These are phyloP conservation scores for Dryobates pubescens DNA, from an alignment of 2,797 vertebrate genomes.

Conservation along the genomic window DNA sequence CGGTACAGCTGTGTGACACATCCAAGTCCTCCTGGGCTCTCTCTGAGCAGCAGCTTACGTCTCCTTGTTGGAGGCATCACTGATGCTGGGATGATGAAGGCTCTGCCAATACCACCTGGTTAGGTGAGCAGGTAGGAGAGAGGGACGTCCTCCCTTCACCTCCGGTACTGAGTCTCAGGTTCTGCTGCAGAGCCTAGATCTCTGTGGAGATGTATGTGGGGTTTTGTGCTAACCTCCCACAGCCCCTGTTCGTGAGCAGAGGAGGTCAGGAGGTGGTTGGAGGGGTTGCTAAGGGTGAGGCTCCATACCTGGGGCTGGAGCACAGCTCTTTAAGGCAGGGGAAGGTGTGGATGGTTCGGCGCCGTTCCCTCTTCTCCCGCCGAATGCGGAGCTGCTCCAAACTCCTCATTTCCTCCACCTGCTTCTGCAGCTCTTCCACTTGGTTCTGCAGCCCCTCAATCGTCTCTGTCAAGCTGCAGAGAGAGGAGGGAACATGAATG, in stretches of 20 bases:
- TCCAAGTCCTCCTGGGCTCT: not conserved
- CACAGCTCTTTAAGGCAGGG: constrained; percentile 95
- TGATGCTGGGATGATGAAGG: not conserved
- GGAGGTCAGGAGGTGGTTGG: not conserved
- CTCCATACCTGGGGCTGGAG: constrained; percentile 84
- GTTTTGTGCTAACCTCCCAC: not conserved
- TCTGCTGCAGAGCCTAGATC: not conserved
- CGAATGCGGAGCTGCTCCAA: constrained; percentile 90
- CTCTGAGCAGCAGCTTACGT: not conserved
- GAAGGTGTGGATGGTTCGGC: constrained; percentile 94
- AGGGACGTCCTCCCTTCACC: not conserved
- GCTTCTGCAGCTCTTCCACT: constrained; percentile 90
- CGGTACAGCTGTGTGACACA: not conserved
- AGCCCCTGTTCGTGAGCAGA: not conserved
- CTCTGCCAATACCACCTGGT: not conserved
- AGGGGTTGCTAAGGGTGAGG: not conserved
- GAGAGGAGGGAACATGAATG: not conserved
- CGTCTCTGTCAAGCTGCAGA: constrained; percentile 88
- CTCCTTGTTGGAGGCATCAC: not conserved
- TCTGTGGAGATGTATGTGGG: not conserved
- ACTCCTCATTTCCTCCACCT: constrained; percentile 90
- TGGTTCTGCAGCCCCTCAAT: constrained; percentile 91
- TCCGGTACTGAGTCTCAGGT: not conserved
- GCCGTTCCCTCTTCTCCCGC: constrained; percentile 90
- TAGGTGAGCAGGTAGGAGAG: not conserved